These are phyloP conservation scores for Xyrichtys novacula DNA, from an alignment of 2,797 vertebrate species.

Conservation along the genomic window DNA sequence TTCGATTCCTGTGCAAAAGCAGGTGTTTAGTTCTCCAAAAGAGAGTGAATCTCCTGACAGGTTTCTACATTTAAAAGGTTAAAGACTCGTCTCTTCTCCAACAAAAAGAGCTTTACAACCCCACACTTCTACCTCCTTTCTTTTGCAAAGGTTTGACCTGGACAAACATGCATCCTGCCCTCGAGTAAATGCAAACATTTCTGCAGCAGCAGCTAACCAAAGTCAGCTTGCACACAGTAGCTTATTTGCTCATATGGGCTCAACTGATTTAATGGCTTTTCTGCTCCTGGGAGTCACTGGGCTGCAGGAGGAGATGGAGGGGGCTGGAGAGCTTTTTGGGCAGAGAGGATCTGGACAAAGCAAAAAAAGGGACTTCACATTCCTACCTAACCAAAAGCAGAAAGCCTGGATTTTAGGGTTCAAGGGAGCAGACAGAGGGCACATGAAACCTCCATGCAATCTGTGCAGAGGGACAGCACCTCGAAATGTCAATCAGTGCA, in stretches of 20 bases:
- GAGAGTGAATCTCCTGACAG: background rate
- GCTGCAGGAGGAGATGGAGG: conserved; percentile 44
- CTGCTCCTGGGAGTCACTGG: conserved; percentile 63
- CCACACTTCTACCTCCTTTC: conserved; percentile 12
- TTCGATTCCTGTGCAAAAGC: background rate
- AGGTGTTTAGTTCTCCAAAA: conserved; percentile 20
- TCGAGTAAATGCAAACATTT: conserved; percentile 19
- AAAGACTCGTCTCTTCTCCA: background rate
- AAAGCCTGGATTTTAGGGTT: conserved; percentile 70
- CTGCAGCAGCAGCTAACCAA: conserved; percentile 28
- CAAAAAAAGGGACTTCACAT: conserved; percentile 69
- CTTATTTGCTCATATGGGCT: conserved; percentile 64
- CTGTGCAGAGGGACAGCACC: conserved; percentile 22
- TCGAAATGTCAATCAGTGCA: conserved; percentile 37
- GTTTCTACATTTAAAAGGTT: background rate
- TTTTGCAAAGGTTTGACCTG: background rate
- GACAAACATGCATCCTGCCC: conserved; percentile 12
- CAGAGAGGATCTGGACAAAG: conserved; percentile 70
- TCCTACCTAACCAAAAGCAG: conserved; percentile 81
- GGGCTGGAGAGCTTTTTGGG: conserved; percentile 46
- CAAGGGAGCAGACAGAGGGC: conserved; percentile 72
- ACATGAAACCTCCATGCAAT: conserved; percentile 39
- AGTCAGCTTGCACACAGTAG: conserved; percentile 62
- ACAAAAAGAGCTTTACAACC: conserved; percentile 18
- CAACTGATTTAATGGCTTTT: conserved; percentile 65